phyloP scores from a whole-genome alignment of 2,797 vertebrate species.

The Leptoclinus maculatus region DNA sequence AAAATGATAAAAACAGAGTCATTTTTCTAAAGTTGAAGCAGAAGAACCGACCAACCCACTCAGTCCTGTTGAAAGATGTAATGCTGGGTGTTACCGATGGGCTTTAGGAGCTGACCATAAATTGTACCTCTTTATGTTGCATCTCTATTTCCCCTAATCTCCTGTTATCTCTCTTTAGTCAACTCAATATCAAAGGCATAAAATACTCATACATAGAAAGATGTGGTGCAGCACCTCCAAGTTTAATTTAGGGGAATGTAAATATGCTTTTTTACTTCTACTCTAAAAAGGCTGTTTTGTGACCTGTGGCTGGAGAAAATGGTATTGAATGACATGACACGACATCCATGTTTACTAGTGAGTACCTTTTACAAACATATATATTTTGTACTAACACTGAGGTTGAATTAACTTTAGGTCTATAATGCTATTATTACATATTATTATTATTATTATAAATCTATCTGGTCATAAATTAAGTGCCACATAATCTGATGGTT shows the following conservation, averaged over 20 bases:
- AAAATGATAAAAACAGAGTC: not conserved
- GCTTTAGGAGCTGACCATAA: not conserved
- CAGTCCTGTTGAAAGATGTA: not conserved
- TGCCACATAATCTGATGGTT: not conserved
- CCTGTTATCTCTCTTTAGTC: not conserved
- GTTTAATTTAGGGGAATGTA: not conserved
- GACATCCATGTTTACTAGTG: not conserved
- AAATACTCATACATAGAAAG: not conserved
- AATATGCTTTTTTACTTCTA: not conserved
- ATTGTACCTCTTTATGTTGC: not conserved
- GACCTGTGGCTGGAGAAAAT: not conserved
- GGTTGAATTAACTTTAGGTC: not conserved
- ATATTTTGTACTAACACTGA: not conserved
- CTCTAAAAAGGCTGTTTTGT: not conserved
- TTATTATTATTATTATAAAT: not conserved
- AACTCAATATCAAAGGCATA: not conserved
- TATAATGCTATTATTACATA: not conserved
- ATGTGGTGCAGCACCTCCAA: not conserved
- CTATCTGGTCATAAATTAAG: not conserved
- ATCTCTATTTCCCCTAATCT: not conserved
- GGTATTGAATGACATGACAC: not conserved
- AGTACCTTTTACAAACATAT: not conserved
- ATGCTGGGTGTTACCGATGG: not conserved
- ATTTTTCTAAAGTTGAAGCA: not conserved
- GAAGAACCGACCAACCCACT: not conserved